Evolutionary conservation across 2,113 vertebrate genomes (phyloP).

Genomic region (Pungitius pungitius): DNA sequence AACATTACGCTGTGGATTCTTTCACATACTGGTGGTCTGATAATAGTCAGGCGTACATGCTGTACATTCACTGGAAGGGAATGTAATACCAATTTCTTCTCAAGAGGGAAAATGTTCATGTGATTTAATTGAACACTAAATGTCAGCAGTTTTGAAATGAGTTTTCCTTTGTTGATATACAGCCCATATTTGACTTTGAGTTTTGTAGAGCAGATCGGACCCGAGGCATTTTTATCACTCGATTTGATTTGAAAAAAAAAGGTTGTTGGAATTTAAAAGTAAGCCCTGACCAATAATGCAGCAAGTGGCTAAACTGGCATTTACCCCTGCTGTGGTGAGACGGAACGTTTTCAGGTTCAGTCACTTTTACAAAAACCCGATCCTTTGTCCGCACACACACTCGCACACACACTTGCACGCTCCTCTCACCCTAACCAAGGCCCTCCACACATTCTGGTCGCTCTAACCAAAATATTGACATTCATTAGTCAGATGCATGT

Average conservation of each 20-base stretch:
- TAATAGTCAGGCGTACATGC: too few relatives aligned
- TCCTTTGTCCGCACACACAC: neutral
- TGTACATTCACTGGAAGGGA: too few relatives aligned
- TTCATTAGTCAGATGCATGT: constrained; percentile 78
- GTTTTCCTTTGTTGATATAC: neutral
- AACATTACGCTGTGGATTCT: neutral
- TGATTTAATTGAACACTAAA: neutral
- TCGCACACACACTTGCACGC: neutral
- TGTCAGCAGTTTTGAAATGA: neutral
- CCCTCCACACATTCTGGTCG: constrained; percentile 40
- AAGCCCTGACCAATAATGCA: neutral
- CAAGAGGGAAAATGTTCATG: too few relatives aligned
- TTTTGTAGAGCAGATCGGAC: neutral
- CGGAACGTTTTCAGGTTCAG: neutral
- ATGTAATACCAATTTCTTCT: too few relatives aligned
- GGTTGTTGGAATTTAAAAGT: neutral
- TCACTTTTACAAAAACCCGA: neutral
- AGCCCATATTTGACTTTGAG: neutral
- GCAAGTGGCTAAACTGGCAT: neutral
- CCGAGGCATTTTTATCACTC: neutral
- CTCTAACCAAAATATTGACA: constrained; percentile 76
- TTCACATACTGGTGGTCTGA: neutral
- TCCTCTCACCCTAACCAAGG: constrained; percentile 24
- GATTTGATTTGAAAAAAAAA: neutral
- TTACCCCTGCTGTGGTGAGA: neutral